phyloP scores from a whole-genome alignment of 2,888 invertebrate species.

The Pachycephus smyrnensis region DNA sequence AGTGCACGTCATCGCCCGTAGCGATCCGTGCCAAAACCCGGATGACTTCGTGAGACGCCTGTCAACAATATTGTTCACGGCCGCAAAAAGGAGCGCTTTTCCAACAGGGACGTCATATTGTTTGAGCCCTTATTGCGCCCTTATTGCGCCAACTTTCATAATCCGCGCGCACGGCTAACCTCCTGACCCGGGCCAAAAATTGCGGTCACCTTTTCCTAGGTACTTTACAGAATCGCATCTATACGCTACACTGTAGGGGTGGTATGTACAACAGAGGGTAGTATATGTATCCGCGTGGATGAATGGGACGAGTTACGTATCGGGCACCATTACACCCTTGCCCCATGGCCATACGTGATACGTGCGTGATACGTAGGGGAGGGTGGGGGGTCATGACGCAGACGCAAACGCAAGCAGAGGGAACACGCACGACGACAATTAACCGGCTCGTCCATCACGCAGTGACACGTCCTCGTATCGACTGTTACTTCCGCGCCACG shows the following conservation, averaged over 20 bases:
- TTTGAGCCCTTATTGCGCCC: constrained; percentile 3
- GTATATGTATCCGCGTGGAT: background rate
- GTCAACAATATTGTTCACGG: constrained; percentile 58
- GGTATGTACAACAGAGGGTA: background rate
- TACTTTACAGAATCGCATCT: background rate
- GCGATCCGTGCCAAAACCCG: constrained; percentile 53
- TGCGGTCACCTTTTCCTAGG: background rate
- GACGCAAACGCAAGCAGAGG: background rate
- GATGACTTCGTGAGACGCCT: constrained; percentile 64
- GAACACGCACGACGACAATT: constrained; percentile 4
- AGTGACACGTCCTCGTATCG: constrained; percentile 8
- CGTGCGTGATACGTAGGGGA: constrained; percentile 3
- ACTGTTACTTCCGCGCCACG: constrained; percentile 1
- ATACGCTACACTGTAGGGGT: background rate
- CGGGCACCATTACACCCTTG: background rate
- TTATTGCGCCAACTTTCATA: constrained; percentile 2
- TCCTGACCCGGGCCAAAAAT: background rate
- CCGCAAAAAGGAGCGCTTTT: constrained; percentile 22
- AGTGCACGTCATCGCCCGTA: constrained; percentile 60
- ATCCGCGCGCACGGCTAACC: background rate
- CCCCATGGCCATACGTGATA: background rate
- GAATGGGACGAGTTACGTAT: background rate
- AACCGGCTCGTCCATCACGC: constrained; percentile 6
- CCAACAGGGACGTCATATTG: background rate
- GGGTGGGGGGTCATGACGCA: background rate